A percentile compares a stretch with the other conserved stretches of the same genome.
These are phyloP conservation scores for Axinella damicornis DNA, from an alignment of 37 sponge, comb jelly and placozoan genomes.

Conservation along the genomic window DNA sequence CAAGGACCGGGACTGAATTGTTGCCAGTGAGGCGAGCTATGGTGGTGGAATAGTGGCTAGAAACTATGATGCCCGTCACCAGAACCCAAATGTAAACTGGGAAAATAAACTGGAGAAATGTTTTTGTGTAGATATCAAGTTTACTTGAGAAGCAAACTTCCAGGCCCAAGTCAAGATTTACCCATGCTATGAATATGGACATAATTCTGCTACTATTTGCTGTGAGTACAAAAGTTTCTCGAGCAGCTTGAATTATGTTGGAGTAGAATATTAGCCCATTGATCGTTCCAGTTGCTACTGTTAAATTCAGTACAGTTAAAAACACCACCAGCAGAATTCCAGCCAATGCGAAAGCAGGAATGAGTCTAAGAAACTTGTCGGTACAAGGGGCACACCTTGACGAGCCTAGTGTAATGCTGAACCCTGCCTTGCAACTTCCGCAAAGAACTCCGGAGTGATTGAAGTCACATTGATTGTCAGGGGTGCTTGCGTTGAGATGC, in stretches of 20 bases:
- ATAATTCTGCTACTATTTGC: not conserved
- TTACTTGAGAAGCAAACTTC: not conserved
- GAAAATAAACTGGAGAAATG: constrained; percentile 12
- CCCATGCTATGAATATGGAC: not conserved
- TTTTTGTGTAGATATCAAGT: not conserved
- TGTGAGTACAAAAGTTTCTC: not conserved
- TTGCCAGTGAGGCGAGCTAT: not conserved
- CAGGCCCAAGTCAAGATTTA: constrained; percentile 16
- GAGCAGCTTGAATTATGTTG: not conserved
- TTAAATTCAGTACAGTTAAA: not conserved
- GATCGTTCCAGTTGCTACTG: not conserved
- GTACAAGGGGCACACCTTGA: not conserved
- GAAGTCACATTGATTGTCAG: not conserved
- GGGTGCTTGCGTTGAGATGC: not conserved
- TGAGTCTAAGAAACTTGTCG: not conserved
- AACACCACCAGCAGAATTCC: not conserved
- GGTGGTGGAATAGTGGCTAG: not conserved
- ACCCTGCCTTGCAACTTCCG: not conserved
- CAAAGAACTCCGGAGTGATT: constrained; percentile 6
- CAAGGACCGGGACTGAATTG: constrained; percentile 1
- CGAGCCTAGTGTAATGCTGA: not conserved
- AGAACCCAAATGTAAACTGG: constrained; percentile 4
- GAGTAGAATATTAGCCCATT: not conserved
- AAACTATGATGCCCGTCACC: not conserved
- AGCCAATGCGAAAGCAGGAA: not conserved